Conservation (phyloP, 2,888 invertebrate genomes). For the Parascotia fuliginaria region DNA sequence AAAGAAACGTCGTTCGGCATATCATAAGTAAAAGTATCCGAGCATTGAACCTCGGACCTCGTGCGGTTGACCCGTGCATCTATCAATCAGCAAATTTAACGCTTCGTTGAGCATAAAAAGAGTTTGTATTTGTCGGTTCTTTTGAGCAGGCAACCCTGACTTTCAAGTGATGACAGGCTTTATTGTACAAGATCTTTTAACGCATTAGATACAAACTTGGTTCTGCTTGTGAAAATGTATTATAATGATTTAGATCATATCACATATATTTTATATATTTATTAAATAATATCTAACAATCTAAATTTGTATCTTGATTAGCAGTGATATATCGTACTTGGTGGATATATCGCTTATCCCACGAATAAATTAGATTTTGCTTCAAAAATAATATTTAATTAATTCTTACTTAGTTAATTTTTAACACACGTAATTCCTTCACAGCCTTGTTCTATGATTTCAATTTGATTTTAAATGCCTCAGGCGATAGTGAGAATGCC, state of each 20-base stretch:
- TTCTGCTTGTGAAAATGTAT: too few species aligned
- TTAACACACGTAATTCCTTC: too few species aligned
- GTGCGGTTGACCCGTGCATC: conserved; percentile 30
- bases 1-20: conserved; percentile 12
- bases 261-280: too few species aligned
- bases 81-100: conserved; percentile 54
- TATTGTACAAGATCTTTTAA: too few species aligned
- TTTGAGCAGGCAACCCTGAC: conserved; percentile 49
- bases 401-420: neutral
- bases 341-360: too few species aligned
- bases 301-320: too few species aligned
- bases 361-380: neutral
- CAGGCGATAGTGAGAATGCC: conserved; percentile 9
- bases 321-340: too few species aligned
- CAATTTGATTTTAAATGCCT: conserved; percentile 23
- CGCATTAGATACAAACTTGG: too few species aligned
- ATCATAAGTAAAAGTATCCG: conserved; percentile 29
- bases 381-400: neutral
- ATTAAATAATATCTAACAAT: too few species aligned
- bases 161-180: conserved; percentile 55
- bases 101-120: conserved; percentile 38
- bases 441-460: conserved; percentile 9
- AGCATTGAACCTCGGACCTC: conserved; percentile 56
- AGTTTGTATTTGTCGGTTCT: conserved; percentile 28
- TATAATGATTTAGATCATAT: too few species aligned